Percentiles rank a stretch among this genome's conserved stretches.
Conservation (phyloP, 2,888 invertebrate genomes). For the Scelioninae gen. 2 region DNA sequence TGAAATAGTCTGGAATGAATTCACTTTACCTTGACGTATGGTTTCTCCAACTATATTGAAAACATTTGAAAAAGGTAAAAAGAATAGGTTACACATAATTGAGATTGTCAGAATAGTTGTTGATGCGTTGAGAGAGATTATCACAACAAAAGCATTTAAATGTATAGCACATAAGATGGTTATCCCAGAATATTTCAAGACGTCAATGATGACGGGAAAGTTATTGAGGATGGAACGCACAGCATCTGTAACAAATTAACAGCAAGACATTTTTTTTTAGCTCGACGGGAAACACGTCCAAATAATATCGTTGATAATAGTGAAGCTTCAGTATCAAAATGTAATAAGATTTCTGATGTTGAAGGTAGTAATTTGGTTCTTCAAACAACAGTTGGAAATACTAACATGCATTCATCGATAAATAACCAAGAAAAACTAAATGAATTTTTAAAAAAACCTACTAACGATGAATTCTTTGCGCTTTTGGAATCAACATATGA, state of each 20-base stretch:
- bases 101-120: slow-evolving; percentile 8
- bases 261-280: slow-evolving; percentile 62
- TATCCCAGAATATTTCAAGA: slow-evolving; percentile 62
- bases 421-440: not conserved
- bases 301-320: not conserved
- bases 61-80: slow-evolving; percentile 4
- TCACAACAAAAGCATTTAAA: slow-evolving; percentile 61
- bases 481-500: not conserved
- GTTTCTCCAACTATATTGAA: not conserved
- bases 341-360: not conserved
- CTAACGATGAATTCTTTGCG: not conserved
- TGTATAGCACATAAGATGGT: too few relatives aligned
- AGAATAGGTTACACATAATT: not conserved
- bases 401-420: too few relatives aligned
- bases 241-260: slow-evolving; percentile 54
- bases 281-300: slow-evolving; percentile 34
- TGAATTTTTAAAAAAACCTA: not conserved
- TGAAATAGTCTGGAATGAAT: slow-evolving; percentile 14
- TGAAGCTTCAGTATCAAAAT: not conserved
- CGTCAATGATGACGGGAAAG: slow-evolving; percentile 61
- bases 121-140: slow-evolving; percentile 49
- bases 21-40: slow-evolving; percentile 22
- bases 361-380: too few relatives aligned
- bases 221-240: slow-evolving; percentile 61
- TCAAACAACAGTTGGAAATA: too few relatives aligned